phyloP scores from a whole-genome alignment of 2,888 invertebrate genomes.

The Liopterus haemorrhoidalis region DNA sequence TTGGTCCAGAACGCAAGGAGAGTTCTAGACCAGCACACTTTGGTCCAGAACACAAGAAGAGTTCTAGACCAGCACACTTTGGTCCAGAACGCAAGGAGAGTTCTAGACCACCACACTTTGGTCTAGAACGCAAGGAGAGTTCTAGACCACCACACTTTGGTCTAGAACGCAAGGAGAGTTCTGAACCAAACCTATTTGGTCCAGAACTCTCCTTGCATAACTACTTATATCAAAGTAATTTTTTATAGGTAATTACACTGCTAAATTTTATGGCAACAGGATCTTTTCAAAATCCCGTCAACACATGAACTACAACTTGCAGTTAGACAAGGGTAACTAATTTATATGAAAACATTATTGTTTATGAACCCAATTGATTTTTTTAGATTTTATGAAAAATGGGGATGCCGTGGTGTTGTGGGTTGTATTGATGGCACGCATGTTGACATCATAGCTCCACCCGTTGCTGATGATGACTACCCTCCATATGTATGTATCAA shows the following conservation, averaged over 20 bases:
- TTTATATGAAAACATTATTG: background rate
- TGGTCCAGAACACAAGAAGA: too few relatives aligned
- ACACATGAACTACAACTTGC: background rate
- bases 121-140: too few relatives aligned
- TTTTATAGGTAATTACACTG: background rate
- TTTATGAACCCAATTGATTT: background rate
- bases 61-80: too few relatives aligned
- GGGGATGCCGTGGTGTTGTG: constrained; percentile 5
- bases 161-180: too few relatives aligned
- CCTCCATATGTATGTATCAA: constrained; percentile 6
- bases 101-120: too few relatives aligned
- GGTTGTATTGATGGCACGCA: constrained; percentile 10
- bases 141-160: too few relatives aligned
- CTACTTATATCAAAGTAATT: background rate
- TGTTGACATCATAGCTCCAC: constrained; percentile 11
- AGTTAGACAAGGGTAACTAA: constrained; percentile 1
- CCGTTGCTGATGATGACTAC: constrained; percentile 4
- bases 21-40: too few relatives aligned
- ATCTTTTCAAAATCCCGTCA: constrained; percentile 5
- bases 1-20: too few relatives aligned
- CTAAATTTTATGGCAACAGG: constrained; percentile 7
- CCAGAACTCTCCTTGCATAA: too few relatives aligned
- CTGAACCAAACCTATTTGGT: too few relatives aligned
- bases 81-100: too few relatives aligned
- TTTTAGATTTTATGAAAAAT: constrained; percentile 8